Evolutionary conservation across 35 echinoderm and acorn worm species (phyloP), one percentile per base, ranked within the genome.

Genomic region (Apostichopus japonicus): DNA sequence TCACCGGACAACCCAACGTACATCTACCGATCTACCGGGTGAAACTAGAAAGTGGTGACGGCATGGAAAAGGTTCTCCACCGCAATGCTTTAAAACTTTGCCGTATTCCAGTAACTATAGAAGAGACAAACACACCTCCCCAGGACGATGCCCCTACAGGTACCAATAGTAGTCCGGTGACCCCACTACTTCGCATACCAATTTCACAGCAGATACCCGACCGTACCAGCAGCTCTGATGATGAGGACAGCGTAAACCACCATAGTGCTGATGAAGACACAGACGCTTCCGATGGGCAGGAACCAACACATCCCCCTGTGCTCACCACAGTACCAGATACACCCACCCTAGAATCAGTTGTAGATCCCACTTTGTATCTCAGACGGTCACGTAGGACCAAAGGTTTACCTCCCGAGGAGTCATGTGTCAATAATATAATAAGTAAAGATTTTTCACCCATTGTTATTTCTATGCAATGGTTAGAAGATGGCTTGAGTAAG

Each of bases 11-110:
- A 54, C 78, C 78, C n/a, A 72, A 72, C 19, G 70, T 72, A 23
- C 22, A 86, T 33, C 5, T 86, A 8, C 83, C 83, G 14, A 33
- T 86, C 54, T 86, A 86, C 21, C 19, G 9, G 16, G 83, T 86
- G n/a, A 86, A 86, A n/a, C 54, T 55, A n/a, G 83, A 86, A 58
- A 86, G 22, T 86, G 83, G 83, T 15, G 54, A 86, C 23, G 83
- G 83, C 1, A 4, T 56, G 16, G 22, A 23, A 8, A 86, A 63
- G 59, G 54, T 23, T 17, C 56, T 86, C 6, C 83, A 86, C n/a
- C 70, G n/a, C 11, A 72, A 72, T 72, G 14, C 70, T 21, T 21
- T 72, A 21, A 72, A 72, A 16, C 70, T 17, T 15, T 72, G 70
- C n/a, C 14, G 8, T 72, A 72, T 72, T 16, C 70, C 70, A 19